Evolutionary conservation across 2,888 invertebrate species (phyloP), one percentile per base, ranked within the genome.

Genomic region (Scaptomyza polygonia): DNA sequence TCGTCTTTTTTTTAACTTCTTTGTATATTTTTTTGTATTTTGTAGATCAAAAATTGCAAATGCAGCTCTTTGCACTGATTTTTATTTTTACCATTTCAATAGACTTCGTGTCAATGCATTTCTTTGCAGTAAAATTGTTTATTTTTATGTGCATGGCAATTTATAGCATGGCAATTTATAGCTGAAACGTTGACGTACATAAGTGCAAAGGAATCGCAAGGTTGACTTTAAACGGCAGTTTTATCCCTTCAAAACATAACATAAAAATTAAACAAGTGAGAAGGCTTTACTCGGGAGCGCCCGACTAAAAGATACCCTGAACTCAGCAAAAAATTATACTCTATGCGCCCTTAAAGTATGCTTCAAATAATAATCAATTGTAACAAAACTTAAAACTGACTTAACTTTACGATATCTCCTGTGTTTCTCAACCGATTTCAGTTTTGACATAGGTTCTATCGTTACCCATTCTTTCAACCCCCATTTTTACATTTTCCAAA

Each of bases 91-190:
- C 57, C 53, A 47, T 40, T 48, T 56, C 42, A 45, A 56, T 67
- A 18, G 47, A 48, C 47, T 44, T 21, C 7, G 29, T 12, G 44
- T 44, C 63, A 65, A 59, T 53, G 57, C 29, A 48, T 57, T 43
- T 14, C 9, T 16, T 57, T 57, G 57, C 32, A 43, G 43, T 59
- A 44, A 54, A 57, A 61, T 63, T 48, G 55, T 54, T 30, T 52
- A 45, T 25, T 68, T 66, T 65, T 68, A 53, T 66, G 47, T 59
- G 45, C 61, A 16, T 16, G 9, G 43, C 47, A 52, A 51, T n/a
- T n/a, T n/a, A n/a, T n/a, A n/a, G n/a, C n/a, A n/a, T n/a, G 56
- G 39, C 48, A 77, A 65, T 65, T 79, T 79, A 79, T 73, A 14
- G 49, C 45, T 34, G 2, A 49, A 36, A 36, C 29, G 42, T 43